These are phyloP conservation scores for Micromys minutus DNA, from an alignment of 2,113 vertebrate species.

Conservation along the genomic window DNA sequence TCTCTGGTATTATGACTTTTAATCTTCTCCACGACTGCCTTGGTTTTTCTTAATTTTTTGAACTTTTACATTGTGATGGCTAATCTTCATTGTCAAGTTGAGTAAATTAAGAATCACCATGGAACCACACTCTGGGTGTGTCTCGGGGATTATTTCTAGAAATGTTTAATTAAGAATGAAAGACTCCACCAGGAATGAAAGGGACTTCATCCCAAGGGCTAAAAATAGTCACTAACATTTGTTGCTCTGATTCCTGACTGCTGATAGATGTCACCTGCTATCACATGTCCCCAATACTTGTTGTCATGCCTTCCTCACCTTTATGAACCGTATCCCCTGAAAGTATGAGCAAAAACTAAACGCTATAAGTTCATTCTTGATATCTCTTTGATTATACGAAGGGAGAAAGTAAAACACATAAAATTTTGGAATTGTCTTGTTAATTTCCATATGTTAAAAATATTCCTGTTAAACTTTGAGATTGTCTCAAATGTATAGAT, in stretches of 20 bases:
- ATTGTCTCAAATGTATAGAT: slow-evolving; percentile 31
- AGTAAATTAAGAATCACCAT: not conserved
- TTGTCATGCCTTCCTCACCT: not conserved
- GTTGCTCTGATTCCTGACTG: not conserved
- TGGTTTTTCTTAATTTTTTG: not conserved
- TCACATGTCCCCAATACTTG: not conserved
- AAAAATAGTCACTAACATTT: not conserved
- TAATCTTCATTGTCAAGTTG: not conserved
- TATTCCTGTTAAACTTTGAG: not conserved
- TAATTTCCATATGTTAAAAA: not conserved
- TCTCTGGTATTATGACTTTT: slow-evolving; percentile 25
- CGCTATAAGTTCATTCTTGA: not conserved
- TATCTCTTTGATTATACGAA: not conserved
- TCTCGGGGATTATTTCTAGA: not conserved
- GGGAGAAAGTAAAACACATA: not conserved
- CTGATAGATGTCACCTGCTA: not conserved
- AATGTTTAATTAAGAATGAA: not conserved
- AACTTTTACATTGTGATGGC: not conserved
- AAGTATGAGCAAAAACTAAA: not conserved
- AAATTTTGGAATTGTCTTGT: slow-evolving; percentile 31
- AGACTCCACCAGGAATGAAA: not conserved
- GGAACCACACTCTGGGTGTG: not conserved
- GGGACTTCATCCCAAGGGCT: not conserved
- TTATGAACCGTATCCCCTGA: not conserved
- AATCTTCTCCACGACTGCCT: slow-evolving; percentile 9